Evolutionary conservation across 2,113 vertebrate genomes (phyloP).

Genomic region (Varanus salvator): DNA sequence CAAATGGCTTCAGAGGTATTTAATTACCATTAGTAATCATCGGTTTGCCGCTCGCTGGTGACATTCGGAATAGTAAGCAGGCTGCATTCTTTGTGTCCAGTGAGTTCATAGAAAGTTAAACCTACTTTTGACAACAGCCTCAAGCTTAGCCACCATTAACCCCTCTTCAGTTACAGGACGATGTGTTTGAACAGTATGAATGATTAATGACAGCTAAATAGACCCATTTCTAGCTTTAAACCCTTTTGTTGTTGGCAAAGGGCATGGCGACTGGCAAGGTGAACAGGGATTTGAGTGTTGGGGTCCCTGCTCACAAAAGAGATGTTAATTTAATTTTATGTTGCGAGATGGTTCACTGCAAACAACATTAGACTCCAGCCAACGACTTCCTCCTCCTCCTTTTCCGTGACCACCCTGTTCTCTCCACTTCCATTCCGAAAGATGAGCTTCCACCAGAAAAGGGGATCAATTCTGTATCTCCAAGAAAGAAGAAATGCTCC

Average conservation of each 20-base stretch:
- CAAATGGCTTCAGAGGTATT: constrained; percentile 89
- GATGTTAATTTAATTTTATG: constrained; percentile 60
- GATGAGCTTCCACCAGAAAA: not conserved
- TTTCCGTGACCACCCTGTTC: not conserved
- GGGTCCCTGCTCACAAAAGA: constrained; percentile 60
- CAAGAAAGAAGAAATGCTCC: too few relatives aligned
- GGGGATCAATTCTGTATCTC: too few relatives aligned
- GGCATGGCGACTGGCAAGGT: constrained; percentile 73
- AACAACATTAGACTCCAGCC: not conserved
- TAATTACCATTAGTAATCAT: constrained; percentile 87
- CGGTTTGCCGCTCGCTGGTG: constrained; percentile 82
- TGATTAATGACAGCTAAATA: constrained; percentile 93
- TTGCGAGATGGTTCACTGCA: constrained; percentile 40
- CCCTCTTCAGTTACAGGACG: constrained; percentile 87
- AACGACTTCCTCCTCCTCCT: not conserved
- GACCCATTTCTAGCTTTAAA: constrained; percentile 86
- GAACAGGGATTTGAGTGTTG: constrained; percentile 70
- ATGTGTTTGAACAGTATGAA: constrained; percentile 89
- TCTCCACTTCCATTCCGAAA: not conserved
- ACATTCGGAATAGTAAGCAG: constrained; percentile 85
- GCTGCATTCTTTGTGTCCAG: constrained; percentile 85
- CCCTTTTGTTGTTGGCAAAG: constrained; percentile 81
- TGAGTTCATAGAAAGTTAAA: constrained; percentile 91
- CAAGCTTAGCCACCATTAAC: constrained; percentile 85
- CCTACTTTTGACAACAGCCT: constrained; percentile 87